Percentiles rank a stretch among this genome's conserved stretches.
Evolutionary conservation across 2,888 invertebrate species (phyloP).

Genomic region (Aelia acuminata): DNA sequence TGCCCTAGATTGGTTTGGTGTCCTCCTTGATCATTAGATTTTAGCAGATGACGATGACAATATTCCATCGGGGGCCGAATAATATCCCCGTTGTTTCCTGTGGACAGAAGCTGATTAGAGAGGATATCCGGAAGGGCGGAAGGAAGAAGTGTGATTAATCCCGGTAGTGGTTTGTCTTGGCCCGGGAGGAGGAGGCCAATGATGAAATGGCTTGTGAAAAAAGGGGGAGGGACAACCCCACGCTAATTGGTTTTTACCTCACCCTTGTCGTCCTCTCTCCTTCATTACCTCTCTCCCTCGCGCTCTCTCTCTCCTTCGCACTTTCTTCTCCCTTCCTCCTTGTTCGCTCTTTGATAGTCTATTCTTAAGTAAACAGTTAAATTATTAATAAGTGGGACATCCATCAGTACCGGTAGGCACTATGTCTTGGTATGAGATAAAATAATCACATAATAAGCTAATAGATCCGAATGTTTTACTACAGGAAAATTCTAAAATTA

Average conservation of each 20-base stretch:
- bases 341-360: neutral
- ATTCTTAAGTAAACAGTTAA: neutral
- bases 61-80: neutral
- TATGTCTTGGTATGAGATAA: too few relatives aligned
- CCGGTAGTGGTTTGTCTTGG: slow-evolving; percentile 63
- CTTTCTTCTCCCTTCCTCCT: too few relatives aligned
- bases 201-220: slow-evolving; percentile 66
- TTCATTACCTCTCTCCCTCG: slow-evolving; percentile 51
- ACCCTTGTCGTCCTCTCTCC: slow-evolving; percentile 48
- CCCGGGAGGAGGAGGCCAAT: slow-evolving; percentile 60
- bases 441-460: too few relatives aligned
- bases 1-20: neutral
- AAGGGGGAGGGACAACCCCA: slow-evolving; percentile 61
- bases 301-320: too few relatives aligned
- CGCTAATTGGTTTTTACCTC: slow-evolving; percentile 65
- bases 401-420: too few relatives aligned
- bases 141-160: slow-evolving; percentile 64
- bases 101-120: slow-evolving; percentile 22
- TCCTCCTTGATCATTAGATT: neutral
- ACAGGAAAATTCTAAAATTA: too few relatives aligned
- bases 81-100: neutral
- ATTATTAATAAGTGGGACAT: neutral
- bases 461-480: neutral
- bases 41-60: neutral
- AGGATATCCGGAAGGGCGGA: slow-evolving; percentile 50